These are phyloP conservation scores for Grus americana DNA, from an alignment of 2,113 vertebrate species.

Conservation along the genomic window DNA sequence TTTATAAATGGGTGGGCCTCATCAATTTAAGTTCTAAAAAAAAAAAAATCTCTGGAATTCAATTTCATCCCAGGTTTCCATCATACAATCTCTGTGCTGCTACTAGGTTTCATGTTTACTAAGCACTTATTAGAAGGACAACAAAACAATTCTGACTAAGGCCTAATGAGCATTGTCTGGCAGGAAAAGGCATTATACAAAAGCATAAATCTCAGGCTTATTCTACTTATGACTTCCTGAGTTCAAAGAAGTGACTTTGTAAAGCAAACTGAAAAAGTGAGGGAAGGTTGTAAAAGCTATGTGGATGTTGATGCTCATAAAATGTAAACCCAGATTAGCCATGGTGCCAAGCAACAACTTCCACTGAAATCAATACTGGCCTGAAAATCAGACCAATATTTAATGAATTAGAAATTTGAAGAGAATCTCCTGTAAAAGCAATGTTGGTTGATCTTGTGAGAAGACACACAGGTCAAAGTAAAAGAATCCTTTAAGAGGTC, in stretches of 20 bases:
- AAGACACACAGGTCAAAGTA: neutral
- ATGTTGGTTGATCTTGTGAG: neutral
- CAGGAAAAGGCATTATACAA: neutral
- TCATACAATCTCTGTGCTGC: neutral
- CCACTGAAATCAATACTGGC: neutral
- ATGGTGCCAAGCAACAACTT: neutral
- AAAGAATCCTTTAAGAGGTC: neutral
- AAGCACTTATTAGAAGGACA: neutral
- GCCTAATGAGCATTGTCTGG: neutral
- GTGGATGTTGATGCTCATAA: neutral
- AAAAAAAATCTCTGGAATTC: neutral
- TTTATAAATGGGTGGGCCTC: neutral
- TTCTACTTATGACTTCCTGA: neutral
- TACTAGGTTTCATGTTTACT: neutral
- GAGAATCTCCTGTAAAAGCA: neutral
- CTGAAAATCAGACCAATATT: neutral
- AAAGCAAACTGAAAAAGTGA: neutral
- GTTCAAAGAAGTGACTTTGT: neutral
- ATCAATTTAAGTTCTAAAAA: neutral
- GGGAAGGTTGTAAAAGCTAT: neutral
- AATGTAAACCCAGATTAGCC: neutral
- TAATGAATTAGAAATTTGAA: neutral
- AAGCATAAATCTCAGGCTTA: neutral
- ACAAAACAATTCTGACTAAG: neutral
- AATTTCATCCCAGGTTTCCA: neutral